Percentiles rank a stretch among this genome's conserved stretches.
These are phyloP conservation scores for Microcebus lehilahytsara DNA, from an alignment of 2,113 vertebrate genomes.

Conservation along the genomic window DNA sequence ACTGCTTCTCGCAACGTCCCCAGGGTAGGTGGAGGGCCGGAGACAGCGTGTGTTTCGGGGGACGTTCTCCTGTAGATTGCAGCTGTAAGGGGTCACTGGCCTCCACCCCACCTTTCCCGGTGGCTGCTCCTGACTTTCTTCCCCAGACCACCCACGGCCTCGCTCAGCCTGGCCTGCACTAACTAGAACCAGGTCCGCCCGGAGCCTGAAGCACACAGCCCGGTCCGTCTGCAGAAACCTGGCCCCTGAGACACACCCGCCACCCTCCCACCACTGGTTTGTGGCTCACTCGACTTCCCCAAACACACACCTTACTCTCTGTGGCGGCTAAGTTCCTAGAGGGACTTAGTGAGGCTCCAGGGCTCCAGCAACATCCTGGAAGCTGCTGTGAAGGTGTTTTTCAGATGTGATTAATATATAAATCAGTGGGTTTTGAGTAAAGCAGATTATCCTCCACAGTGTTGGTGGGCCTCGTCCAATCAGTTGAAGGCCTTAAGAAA, in stretches of 20 bases:
- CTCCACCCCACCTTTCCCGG: background rate
- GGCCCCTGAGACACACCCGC: fast-evolving
- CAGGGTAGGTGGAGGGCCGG: fast-evolving
- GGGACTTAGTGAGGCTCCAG: background rate
- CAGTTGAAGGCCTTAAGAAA: background rate
- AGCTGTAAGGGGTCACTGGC: background rate
- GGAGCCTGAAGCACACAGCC: background rate
- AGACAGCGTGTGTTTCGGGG: background rate
- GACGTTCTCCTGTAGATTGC: no score
- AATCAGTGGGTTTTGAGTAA: background rate
- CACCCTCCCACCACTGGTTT: no score
- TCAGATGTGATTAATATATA: background rate
- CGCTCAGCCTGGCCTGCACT: background rate
- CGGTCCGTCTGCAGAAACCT: background rate
- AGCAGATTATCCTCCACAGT: background rate
- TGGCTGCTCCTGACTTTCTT: background rate
- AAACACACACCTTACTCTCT: background rate
- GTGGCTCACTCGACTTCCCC: background rate
- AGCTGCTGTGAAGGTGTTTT: background rate
- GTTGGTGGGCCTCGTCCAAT: background rate
- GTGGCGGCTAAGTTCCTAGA: background rate
- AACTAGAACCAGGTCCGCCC: background rate
- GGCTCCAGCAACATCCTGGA: background rate
- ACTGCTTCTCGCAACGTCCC: background rate
- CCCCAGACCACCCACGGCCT: background rate